A percentile compares a stretch with the other conserved stretches of the same genome.
Conservation (phyloP, 2,113 vertebrate species). For the Vireo altiloquus region DNA sequence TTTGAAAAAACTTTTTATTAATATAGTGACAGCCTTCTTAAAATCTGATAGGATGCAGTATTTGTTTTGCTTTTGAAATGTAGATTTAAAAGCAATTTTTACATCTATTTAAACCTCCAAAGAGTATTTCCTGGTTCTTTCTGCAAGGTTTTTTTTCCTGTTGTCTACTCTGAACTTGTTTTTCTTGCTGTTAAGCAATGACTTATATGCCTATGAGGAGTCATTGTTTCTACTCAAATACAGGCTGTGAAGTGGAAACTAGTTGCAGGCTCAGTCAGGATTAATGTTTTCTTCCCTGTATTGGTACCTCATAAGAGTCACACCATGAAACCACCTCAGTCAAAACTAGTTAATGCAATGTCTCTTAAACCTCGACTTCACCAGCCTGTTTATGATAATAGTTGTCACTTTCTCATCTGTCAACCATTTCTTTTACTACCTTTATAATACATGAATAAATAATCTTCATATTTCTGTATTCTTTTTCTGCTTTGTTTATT, state of each 20-base stretch:
- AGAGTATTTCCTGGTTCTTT: not conserved
- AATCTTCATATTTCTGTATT: conserved; percentile 67
- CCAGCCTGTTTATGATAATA: not conserved
- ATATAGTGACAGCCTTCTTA: not conserved
- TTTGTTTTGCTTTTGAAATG: not conserved
- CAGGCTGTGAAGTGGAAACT: not conserved
- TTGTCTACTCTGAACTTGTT: not conserved
- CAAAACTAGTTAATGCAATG: not conserved
- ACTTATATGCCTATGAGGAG: not conserved
- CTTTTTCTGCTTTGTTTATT: conserved; percentile 65
- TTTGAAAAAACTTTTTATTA: not conserved
- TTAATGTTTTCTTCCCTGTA: not conserved
- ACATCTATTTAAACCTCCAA: not conserved
- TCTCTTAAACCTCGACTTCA: not conserved
- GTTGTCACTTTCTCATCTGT: conserved; percentile 34
- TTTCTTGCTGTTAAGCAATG: not conserved
- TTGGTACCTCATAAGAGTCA: not conserved
- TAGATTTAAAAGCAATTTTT: not conserved
- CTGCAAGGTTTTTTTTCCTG: not conserved
- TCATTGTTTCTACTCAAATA: not conserved
- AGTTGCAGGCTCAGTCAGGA: not conserved
- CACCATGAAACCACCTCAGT: not conserved
- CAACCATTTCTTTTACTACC: conserved; percentile 22
- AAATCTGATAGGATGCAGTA: not conserved
- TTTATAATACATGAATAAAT: conserved; percentile 7